phyloP scores from a whole-genome alignment of 2,113 vertebrate species.

The Oreochromis tanganicae region DNA sequence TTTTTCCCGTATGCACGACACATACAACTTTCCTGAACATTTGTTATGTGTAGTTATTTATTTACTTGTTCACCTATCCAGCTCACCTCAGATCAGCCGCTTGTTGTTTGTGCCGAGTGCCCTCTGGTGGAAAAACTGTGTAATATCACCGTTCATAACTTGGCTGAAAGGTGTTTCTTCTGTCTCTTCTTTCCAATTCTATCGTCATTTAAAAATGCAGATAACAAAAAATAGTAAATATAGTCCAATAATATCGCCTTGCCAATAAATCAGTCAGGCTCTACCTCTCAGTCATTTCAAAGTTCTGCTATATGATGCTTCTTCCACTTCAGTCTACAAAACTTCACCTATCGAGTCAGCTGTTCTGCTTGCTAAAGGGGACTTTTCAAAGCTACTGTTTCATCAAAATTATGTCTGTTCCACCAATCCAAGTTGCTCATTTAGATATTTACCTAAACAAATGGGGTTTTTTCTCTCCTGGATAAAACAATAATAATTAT shows the following conservation, averaged over 20 bases:
- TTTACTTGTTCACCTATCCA: neutral
- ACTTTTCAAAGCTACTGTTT: neutral
- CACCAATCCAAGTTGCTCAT: neutral
- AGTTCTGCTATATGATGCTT: neutral
- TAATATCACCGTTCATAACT: neutral
- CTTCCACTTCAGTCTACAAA: neutral
- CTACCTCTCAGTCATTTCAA: neutral
- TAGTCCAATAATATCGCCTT: neutral
- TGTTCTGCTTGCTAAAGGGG: neutral
- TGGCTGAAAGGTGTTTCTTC: neutral
- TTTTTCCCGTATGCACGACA: neutral
- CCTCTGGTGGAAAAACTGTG: neutral
- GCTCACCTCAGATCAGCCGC: neutral
- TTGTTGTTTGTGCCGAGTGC: neutral
- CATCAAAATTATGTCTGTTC: neutral
- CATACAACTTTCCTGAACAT: neutral
- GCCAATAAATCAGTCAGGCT: neutral
- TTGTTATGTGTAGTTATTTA: neutral
- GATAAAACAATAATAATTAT: neutral
- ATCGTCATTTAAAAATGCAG: neutral
- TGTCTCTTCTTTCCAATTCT: neutral
- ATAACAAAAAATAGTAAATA: neutral
- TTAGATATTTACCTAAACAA: neutral
- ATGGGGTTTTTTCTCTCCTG: accelerated
- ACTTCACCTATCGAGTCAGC: neutral